Evolutionary conservation across 1,140 invertebrate species (phyloP), one percentile per base, ranked within the genome.

Genomic region (Drosophila novamexicana): DNA sequence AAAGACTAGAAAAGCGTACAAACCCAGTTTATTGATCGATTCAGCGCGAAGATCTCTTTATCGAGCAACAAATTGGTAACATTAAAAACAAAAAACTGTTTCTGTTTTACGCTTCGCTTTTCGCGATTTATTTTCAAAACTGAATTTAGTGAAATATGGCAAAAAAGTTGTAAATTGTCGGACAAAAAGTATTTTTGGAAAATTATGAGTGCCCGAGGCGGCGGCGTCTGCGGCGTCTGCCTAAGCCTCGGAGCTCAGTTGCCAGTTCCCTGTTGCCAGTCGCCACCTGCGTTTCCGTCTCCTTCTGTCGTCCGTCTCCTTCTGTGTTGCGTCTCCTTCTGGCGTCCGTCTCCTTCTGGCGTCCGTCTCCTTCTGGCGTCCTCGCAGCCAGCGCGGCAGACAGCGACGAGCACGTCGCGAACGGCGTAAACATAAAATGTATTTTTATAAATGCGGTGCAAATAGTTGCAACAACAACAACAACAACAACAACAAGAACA

Each of bases 371-470:
- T 67, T 59, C 50, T 44, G 71, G 49, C 37, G 49, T 57, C 18
- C 39, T 69, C 58, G 71, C 39, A 70, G 72, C 61, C 65, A 75
- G 40, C 42, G 54, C 49, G 72, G 72, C 61, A 57, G 61, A 70
- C 59, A 67, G 52, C 42, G 49, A 67, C 50, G 62, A 63, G 50
- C 47, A 53, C 70, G 64, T 73, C 56, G 70, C 44, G 37, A 61
- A 57, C 59, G 80, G 75, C 88, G 88, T 91, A 91, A 91, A 91
- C 88, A 91, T 89, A 81, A 91, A 91, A 91, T 84, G 77, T 91
- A 91, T 91, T 91, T 91, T 84, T 83, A 79, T 76, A 88, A 80
- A 89, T 79, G 75, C 71, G 59, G 67, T 74, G 77, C 77, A 80
- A 80, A 79, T 77, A 88, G 79, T 86, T 84, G 77, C 80, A 77